Evolutionary conservation across 2,888 invertebrate genomes (phyloP).

Genomic region (Mechanitis mazaeus): DNA sequence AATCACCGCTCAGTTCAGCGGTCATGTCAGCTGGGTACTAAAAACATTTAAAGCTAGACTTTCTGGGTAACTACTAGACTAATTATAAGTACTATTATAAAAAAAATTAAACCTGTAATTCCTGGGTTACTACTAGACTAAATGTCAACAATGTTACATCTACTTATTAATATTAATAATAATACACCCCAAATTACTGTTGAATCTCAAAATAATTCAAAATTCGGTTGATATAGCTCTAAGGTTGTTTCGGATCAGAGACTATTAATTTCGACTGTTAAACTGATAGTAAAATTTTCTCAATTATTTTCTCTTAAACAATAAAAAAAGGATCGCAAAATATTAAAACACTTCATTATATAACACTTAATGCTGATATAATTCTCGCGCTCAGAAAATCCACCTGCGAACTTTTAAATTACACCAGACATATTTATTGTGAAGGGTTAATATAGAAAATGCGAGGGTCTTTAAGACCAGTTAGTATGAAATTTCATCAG

Average conservation of each 20-base stretch:
- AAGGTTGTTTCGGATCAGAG: neutral
- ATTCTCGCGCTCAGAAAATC: slow-evolving; percentile 26
- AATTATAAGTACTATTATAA: too few species aligned
- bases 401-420: slow-evolving; percentile 44
- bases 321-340: neutral
- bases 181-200: too few species aligned
- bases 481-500: neutral
- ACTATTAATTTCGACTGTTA: neutral
- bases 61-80: too few species aligned
- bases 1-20: slow-evolving; percentile 30
- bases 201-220: too few species aligned
- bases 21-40: slow-evolving; percentile 13
- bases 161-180: too few species aligned
- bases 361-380: slow-evolving; percentile 31
- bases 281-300: neutral
- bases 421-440: slow-evolving; percentile 43
- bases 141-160: too few species aligned
- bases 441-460: slow-evolving; percentile 43
- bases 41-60: neutral
- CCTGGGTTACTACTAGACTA: too few species aligned
- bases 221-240: too few species aligned
- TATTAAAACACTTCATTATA: slow-evolving; percentile 33
- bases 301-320: neutral
- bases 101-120: too few species aligned
- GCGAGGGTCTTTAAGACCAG: slow-evolving; percentile 30